A percentile compares a stretch with the other conserved stretches of the same genome.
phyloP scores from a whole-genome alignment of 2,888 invertebrate species.

The Microchrysa polita region DNA sequence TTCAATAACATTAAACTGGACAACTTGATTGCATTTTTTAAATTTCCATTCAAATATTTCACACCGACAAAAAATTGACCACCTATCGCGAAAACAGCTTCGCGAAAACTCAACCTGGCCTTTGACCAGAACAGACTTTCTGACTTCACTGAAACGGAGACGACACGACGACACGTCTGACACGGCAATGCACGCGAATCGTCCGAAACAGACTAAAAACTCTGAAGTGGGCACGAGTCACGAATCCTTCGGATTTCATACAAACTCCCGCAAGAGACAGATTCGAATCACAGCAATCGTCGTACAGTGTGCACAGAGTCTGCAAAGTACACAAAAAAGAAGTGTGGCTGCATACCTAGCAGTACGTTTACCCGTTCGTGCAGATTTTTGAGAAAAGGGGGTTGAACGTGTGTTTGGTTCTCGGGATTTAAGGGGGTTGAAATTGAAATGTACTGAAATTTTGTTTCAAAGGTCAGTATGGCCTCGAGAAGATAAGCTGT shows the following conservation, averaged over 20 bases:
- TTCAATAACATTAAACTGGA: neutral
- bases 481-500: too few relatives aligned
- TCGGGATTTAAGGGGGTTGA: neutral
- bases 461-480: too few relatives aligned
- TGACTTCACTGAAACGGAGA: conserved; percentile 37
- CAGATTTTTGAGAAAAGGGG: neutral
- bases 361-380: conserved; percentile 4
- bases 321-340: conserved; percentile 16
- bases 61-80: neutral
- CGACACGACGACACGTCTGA: conserved; percentile 53
- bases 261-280: neutral
- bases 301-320: neutral
- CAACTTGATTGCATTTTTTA: neutral
- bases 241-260: conserved; percentile 29
- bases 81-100: neutral
- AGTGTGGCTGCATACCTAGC: too few relatives aligned
- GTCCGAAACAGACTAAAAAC: conserved; percentile 64
- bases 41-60: neutral
- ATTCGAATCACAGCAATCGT: conserved; percentile 35
- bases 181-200: conserved; percentile 61
- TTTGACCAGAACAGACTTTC: conserved; percentile 1
- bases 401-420: neutral
- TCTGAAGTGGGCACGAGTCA: conserved; percentile 50
- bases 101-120: conserved; percentile 29
- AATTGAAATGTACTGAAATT: too few relatives aligned